Evolutionary conservation across 2,113 vertebrate species (phyloP), one percentile per base, ranked within the genome.

Genomic region (Sander vitreus): DNA sequence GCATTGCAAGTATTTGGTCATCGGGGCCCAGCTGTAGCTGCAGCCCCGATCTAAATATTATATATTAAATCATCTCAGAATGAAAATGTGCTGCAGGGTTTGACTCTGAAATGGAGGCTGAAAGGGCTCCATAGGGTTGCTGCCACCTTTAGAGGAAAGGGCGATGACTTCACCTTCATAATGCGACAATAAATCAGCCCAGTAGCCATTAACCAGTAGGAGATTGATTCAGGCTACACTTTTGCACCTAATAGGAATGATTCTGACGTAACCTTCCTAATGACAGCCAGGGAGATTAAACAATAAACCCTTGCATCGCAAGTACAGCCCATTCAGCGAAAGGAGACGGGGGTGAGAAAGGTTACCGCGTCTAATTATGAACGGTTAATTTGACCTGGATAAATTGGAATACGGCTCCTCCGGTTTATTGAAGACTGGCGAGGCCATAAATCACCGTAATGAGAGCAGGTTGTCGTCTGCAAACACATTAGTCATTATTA

Each of bases 371-470:
- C 85, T 90, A 92, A 93, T 89, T 92, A 87, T 54, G 63, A 82
- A 78, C 8, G 69, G 83, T 90, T 92, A 90, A 93, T 93, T 91
- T 89, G 73, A 93, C 89, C 87, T n/a, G 86, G 85, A 95, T 92
- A 89, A 89, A 95, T 93, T 93, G 88, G 76, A 85, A 87, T 83
- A 75, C 3, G 78, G 89, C 84, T 89, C 88, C 91, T 91, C 76
- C 73, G 89, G 87, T 93, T 96, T 88, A 90, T 93, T 58, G 89
- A 91, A 93, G 94, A 73, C n/a, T 27, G 53, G 16, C 76, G 93
- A 89, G 91, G 91, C 87, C 84, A 93, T 96, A 95, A 94, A 96
- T 96, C 96, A 96, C 60, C 85, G 39, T 86, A 96, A 96, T 94
- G 92, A 95, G 94, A 93, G 88, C 85, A 75, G 84, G 92, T 88